phyloP scores from a whole-genome alignment of 2,888 invertebrate species.

The Hypomecis atomaria region DNA sequence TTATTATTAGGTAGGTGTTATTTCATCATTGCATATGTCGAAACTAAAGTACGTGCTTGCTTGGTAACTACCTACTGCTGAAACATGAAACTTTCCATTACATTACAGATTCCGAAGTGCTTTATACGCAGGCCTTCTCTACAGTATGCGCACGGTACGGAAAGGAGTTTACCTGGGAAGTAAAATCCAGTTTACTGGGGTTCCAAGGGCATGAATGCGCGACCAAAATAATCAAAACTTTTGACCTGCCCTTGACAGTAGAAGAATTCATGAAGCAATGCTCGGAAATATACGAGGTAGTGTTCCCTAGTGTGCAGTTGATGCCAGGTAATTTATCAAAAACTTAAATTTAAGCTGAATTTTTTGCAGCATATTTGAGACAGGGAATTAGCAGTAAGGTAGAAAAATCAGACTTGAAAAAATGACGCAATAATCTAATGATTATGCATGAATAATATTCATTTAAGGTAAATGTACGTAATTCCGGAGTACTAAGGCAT shows the following conservation, averaged over 20 bases:
- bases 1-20: slow-evolving; percentile 78
- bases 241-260: slow-evolving; percentile 86
- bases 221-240: slow-evolving; percentile 82
- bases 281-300: slow-evolving; percentile 76
- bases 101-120: slow-evolving; percentile 90
- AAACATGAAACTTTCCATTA: slow-evolving; percentile 11
- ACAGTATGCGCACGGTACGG: slow-evolving; percentile 87
- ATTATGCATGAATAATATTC: too few species aligned
- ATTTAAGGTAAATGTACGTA: too few species aligned
- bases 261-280: slow-evolving; percentile 87
- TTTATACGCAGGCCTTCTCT: slow-evolving; percentile 90
- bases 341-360: not conserved
- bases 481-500: too few species aligned
- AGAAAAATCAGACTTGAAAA: not conserved
- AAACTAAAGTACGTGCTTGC: not conserved
- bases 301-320: slow-evolving; percentile 86
- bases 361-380: not conserved
- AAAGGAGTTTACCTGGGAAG: slow-evolving; percentile 91
- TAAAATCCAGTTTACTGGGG: slow-evolving; percentile 89
- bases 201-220: slow-evolving; percentile 87
- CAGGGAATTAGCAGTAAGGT: not conserved
- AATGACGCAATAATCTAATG: too few species aligned
- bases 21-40: slow-evolving; percentile 23
- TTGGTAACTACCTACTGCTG: not conserved
- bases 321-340: slow-evolving; percentile 86